phyloP scores from a whole-genome alignment of 37 sponge, comb jelly and placozoan genomes.

The Ianthella basta region DNA sequence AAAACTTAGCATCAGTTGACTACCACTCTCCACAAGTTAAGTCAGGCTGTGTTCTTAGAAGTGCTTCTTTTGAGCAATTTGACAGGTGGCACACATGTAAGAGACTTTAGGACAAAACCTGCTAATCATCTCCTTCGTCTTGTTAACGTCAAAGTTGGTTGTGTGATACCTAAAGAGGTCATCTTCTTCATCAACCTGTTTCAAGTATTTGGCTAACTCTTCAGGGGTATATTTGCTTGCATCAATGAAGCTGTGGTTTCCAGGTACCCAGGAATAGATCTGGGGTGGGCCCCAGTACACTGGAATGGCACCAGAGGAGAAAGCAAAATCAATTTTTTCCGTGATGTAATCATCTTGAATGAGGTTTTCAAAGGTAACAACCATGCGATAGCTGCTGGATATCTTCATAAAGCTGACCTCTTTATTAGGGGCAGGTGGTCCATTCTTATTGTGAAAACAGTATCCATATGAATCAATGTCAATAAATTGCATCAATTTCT shows the following conservation, averaged over 20 bases:
- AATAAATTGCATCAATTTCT: background rate
- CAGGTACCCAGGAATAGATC: background rate
- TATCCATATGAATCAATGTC: background rate
- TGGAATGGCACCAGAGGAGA: background rate
- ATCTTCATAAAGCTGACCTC: background rate
- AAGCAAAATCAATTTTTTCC: background rate
- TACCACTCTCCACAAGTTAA: too few species aligned
- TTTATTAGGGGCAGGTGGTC: background rate
- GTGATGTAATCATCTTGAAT: background rate
- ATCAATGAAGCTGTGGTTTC: constrained; percentile 9
- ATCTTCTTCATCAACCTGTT: background rate
- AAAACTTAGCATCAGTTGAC: too few species aligned
- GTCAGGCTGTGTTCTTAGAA: too few species aligned
- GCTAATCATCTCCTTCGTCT: background rate
- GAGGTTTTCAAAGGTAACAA: background rate
- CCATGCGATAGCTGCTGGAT: background rate
- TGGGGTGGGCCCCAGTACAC: background rate
- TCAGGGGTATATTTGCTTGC: background rate
- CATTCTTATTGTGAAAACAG: background rate
- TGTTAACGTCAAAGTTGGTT: background rate
- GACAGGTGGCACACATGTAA: too few species aligned
- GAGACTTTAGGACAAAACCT: background rate
- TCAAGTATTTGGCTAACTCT: background rate
- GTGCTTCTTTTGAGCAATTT: too few species aligned
- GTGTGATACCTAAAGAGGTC: background rate